Evolutionary conservation across 2,888 invertebrate species (phyloP), one percentile per base, ranked within the genome.

Genomic region (Melieria picta): DNA sequence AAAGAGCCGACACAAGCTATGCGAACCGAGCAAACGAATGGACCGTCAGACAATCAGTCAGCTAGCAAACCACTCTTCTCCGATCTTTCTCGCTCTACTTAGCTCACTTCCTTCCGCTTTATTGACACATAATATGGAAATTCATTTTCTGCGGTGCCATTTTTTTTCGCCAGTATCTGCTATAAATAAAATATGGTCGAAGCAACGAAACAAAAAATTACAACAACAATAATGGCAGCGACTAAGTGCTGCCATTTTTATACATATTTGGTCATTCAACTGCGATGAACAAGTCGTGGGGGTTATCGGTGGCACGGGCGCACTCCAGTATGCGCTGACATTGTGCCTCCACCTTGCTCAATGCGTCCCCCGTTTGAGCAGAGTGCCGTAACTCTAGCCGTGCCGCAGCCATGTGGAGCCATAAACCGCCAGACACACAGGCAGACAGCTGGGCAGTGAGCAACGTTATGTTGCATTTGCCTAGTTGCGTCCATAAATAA

Each of bases 101-200:
- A 50, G 50, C 4, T 52, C 13, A 55, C 61, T 69, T 43, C 30
- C 30, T 56, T 74, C 11, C 47, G 55, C 57, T 72, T 72, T 72
- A 72, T 70, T 72, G 72, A 68, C 72, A 74, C 67, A 72, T 70
- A 70, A 68, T 67, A 50, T 66, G 56, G 62, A 71, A 58, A 42
- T 42, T 10, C 16, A 16, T 57, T 13, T 58, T 10, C 58, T 13
- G 58, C 13, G n/a, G 6, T 6, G 13, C n/a, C 52, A n/a, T 5
- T 13, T 52, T 7, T 13, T n/a, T 52, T 52, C 4, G 11, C 50
- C 11, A 52, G n/a, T 52, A 50, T 57, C 2, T 13, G 13, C 58
- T 58, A 58, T 58, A 58, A 58, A 58, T 58, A 58, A 58, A 13
- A 58, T 10, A 13, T 58, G 9, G 52, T 52, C 11, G 11, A 52